These are phyloP conservation scores for Chironomus riparius DNA, from an alignment of 2,888 invertebrate species.

Conservation along the genomic window DNA sequence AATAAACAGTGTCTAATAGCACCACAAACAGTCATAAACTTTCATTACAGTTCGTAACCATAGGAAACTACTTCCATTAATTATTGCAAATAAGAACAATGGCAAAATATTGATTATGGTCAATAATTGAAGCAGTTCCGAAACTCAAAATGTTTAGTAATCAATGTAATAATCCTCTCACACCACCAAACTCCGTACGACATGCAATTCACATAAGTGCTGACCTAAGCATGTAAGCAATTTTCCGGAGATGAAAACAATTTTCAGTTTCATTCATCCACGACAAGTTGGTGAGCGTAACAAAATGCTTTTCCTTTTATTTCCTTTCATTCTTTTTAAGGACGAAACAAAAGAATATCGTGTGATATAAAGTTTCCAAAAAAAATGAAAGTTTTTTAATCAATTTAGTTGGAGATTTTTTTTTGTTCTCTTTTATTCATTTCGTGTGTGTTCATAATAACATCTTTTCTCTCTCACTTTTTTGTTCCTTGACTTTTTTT, in stretches of 20 bases:
- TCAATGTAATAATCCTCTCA: too few relatives aligned
- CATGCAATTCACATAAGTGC: background rate
- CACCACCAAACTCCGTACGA: too few relatives aligned
- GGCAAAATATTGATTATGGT: too few relatives aligned
- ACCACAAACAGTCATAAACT: too few relatives aligned
- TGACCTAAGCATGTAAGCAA: slow-evolving; percentile 11
- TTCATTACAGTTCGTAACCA: too few relatives aligned
- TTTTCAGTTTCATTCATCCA: background rate
- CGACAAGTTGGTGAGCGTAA: background rate
- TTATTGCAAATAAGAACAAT: too few relatives aligned
- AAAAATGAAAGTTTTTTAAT: slow-evolving; percentile 19
- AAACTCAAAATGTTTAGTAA: too few relatives aligned
- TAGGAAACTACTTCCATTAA: too few relatives aligned
- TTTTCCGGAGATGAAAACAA: background rate
- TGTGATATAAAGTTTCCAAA: background rate
- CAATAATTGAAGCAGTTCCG: too few relatives aligned
- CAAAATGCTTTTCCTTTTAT: background rate
- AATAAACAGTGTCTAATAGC: too few relatives aligned
- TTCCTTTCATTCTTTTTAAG: background rate
- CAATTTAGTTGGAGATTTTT: slow-evolving; percentile 14
- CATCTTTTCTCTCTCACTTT: background rate
- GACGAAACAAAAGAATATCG: background rate
- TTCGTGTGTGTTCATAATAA: background rate
- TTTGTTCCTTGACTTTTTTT: background rate
- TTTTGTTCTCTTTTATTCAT: background rate